phyloP scores from a whole-genome alignment of 2,113 vertebrate genomes.

The Oceanites oceanicus region DNA sequence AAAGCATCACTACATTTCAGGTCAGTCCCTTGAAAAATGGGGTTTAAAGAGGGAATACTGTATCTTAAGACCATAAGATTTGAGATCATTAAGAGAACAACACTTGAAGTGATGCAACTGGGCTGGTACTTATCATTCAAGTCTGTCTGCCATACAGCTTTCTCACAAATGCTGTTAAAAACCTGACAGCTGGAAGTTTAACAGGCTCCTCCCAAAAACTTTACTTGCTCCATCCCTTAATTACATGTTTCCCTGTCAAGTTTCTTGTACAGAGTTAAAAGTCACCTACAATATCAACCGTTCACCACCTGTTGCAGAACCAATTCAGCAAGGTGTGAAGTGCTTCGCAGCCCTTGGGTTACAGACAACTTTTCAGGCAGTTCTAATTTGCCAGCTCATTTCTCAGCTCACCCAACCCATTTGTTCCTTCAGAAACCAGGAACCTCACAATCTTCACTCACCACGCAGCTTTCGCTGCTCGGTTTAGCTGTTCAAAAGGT shows the following conservation, averaged over 20 bases:
- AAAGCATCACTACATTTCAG: neutral
- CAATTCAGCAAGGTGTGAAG: neutral
- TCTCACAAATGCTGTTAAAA: neutral
- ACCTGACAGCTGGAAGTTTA: neutral
- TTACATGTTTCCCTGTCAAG: neutral
- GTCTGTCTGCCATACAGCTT: neutral
- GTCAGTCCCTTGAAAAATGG: neutral
- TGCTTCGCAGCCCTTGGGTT: neutral
- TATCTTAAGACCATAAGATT: neutral
- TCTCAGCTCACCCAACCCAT: neutral
- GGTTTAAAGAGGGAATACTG: neutral
- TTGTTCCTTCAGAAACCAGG: neutral
- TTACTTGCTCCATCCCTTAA: neutral
- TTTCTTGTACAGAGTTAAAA: neutral
- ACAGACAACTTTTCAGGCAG: neutral
- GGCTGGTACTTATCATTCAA: neutral
- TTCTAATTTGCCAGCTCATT: neutral
- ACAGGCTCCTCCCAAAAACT: neutral
- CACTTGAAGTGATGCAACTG: neutral
- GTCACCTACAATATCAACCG: neutral
- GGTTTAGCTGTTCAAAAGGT: neutral
- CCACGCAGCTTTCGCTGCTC: neutral
- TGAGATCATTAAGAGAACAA: neutral
- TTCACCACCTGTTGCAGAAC: neutral
- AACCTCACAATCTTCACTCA: accelerated